Evolutionary conservation across 2,888 invertebrate species (phyloP).

Genomic region (Ophraella communa): DNA sequence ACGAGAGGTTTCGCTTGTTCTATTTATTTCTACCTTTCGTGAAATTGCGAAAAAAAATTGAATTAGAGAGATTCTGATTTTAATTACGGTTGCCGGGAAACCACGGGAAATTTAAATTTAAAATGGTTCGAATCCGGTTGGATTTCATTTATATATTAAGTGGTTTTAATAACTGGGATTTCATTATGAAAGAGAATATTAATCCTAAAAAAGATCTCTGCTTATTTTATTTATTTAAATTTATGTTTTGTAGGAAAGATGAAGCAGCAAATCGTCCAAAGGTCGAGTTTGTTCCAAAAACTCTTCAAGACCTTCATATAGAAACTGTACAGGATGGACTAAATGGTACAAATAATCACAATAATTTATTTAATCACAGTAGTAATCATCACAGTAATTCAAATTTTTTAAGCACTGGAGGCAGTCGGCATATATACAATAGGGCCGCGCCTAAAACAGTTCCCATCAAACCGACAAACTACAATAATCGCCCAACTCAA

Average conservation of each 20-base stretch:
- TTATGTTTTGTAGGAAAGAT: constrained; percentile 81
- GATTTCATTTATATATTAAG: too few species aligned
- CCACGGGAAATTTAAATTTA: too few species aligned
- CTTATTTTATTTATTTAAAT: too few species aligned
- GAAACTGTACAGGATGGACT: constrained; percentile 71
- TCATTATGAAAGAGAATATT: too few species aligned
- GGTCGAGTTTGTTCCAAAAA: constrained; percentile 90
- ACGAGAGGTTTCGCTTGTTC: neutral
- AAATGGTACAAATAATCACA: constrained; percentile 67
- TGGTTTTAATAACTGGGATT: too few species aligned
- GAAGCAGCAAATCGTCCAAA: constrained; percentile 90
- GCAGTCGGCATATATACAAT: constrained; percentile 47
- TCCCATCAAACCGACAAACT: constrained; percentile 56
- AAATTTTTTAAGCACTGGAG: constrained; percentile 35
- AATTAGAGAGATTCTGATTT: too few species aligned
- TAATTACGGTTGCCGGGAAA: too few species aligned
- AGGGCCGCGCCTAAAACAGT: constrained; percentile 50
- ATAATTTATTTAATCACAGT: constrained; percentile 40
- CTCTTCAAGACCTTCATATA: constrained; percentile 85
- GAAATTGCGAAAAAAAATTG: too few species aligned
- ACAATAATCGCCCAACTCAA: constrained; percentile 40
- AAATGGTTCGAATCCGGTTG: too few species aligned
- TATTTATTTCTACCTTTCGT: neutral
- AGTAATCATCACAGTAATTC: constrained; percentile 43
- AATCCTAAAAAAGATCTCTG: too few species aligned